Conservation (phyloP, 2,888 invertebrate genomes). For the Lamellibrachia satsuma region DNA sequence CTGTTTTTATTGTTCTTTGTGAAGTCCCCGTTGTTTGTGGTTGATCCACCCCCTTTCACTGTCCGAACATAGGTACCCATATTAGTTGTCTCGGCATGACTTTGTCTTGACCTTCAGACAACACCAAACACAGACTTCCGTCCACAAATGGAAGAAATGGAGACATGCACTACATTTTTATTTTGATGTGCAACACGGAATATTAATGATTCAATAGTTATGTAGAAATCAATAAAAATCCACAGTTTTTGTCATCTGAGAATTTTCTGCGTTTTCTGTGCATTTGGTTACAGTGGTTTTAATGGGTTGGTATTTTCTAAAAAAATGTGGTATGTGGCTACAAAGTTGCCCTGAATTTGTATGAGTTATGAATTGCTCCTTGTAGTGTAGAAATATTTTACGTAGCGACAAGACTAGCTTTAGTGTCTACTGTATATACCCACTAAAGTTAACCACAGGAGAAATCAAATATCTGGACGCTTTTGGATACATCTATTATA, state of each 20-base stretch:
- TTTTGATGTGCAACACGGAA: not conserved
- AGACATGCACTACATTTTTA: not conserved
- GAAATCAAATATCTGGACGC: too few relatives aligned
- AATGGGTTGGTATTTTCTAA: not conserved
- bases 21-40: not conserved
- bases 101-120: not conserved
- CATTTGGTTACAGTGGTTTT: not conserved
- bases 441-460: too few relatives aligned
- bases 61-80: not conserved
- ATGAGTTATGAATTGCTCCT: not conserved
- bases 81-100: not conserved
- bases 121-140: not conserved
- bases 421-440: too few relatives aligned
- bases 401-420: too few relatives aligned
- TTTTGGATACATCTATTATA: too few relatives aligned
- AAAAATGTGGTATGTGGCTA: not conserved
- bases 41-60: not conserved
- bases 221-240: not conserved
- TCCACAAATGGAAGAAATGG: not conserved
- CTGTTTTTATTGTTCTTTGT: not conserved
- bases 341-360: not conserved
- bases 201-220: not conserved
- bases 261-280: not conserved
- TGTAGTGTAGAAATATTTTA: too few relatives aligned
- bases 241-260: not conserved